Conservation (phyloP, 2,888 invertebrate species). For the Drosophila suboccidentalis region DNA sequence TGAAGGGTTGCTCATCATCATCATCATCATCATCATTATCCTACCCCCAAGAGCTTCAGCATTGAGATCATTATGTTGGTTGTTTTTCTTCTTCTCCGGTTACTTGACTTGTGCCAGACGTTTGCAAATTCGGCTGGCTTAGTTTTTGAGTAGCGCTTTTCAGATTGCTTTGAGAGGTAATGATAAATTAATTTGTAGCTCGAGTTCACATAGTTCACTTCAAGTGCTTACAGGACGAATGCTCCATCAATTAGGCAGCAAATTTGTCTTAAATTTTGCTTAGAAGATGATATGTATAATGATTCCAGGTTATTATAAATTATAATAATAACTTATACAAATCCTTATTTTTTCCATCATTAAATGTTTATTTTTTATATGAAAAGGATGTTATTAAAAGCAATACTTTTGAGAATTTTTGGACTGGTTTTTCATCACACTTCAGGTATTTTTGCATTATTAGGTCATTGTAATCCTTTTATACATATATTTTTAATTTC, state of each 20-base stretch:
- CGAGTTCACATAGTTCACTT: constrained; percentile 29
- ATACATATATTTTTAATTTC: too few species aligned
- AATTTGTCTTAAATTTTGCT: constrained; percentile 23
- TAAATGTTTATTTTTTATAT: background rate
- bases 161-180: constrained; percentile 56
- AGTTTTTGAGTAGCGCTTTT: constrained; percentile 64
- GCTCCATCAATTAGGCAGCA: constrained; percentile 38
- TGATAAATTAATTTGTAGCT: constrained; percentile 67
- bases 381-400: too few species aligned
- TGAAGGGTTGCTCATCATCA: constrained; percentile 48
- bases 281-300: constrained; percentile 1
- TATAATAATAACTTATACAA: background rate
- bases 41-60: background rate
- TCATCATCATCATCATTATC: constrained; percentile 10
- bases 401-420: too few species aligned
- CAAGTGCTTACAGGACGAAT: constrained; percentile 20
- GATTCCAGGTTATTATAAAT: background rate
- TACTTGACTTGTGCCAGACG: constrained; percentile 55
- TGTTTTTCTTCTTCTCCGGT: background rate
- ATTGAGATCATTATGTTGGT: constrained; percentile 6
- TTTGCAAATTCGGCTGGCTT: constrained; percentile 57
- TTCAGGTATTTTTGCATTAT: too few species aligned
- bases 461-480: too few species aligned
- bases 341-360: background rate
- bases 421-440: too few species aligned